Evolutionary conservation across 2,888 invertebrate species (phyloP).

Genomic region (Tillus elongatus): DNA sequence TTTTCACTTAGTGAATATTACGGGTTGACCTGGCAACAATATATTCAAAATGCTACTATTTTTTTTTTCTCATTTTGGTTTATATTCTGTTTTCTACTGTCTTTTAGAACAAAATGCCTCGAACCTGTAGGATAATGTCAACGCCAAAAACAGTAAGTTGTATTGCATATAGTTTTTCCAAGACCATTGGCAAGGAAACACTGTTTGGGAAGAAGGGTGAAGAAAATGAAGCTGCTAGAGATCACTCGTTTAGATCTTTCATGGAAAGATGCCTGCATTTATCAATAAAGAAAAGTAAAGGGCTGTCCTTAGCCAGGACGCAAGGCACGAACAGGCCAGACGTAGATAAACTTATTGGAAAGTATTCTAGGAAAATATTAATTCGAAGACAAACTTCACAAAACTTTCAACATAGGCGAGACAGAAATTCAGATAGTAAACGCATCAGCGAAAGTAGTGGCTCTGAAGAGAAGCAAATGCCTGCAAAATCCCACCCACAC

Average conservation of each 20-base stretch:
- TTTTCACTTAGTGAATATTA: neutral
- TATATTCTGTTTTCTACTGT: too few relatives aligned
- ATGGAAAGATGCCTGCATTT: conserved; percentile 1
- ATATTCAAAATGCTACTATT: too few relatives aligned
- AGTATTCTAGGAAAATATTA: neutral
- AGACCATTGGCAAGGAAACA: neutral
- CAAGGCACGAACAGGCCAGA: neutral
- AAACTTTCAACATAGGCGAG: conserved; percentile 3
- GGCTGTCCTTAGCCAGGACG: conserved; percentile 2
- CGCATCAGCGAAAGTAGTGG: neutral
- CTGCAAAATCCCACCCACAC: neutral
- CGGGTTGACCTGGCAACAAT: neutral
- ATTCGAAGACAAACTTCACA: neutral
- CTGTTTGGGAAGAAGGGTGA: conserved; percentile 1
- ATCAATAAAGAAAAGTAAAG: conserved; percentile 3
- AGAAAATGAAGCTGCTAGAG: neutral
- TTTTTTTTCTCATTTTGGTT: too few relatives aligned
- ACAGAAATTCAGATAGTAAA: neutral
- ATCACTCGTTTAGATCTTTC: neutral
- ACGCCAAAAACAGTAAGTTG: neutral
- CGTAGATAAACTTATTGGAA: conserved; percentile 3
- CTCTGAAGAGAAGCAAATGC: conserved; percentile 3
- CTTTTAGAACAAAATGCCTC: too few relatives aligned
- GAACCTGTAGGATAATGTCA: too few relatives aligned
- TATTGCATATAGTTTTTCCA: neutral